Conservation (phyloP, 2,888 invertebrate genomes). For the Ophion obscuratus region DNA sequence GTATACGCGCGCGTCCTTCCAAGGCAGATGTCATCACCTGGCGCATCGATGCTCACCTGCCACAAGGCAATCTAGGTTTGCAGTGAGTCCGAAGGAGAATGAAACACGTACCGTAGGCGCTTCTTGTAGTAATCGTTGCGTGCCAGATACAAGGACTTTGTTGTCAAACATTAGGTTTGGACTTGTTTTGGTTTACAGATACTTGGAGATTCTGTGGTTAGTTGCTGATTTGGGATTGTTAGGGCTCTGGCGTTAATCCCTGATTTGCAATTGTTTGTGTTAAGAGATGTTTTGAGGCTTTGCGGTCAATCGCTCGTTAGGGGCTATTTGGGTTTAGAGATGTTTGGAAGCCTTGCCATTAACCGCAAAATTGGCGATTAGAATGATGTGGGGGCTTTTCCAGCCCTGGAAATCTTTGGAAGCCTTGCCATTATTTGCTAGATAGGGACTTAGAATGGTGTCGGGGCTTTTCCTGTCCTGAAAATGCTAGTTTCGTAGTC, state of each 20-base stretch:
- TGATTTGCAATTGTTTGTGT: not conserved
- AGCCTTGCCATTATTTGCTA: too few species aligned
- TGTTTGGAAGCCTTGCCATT: too few species aligned
- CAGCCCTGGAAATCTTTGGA: too few species aligned
- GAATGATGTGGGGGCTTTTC: too few species aligned
- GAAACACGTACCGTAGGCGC: not conserved
- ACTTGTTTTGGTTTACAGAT: not conserved
- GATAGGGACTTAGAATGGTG: too few species aligned
- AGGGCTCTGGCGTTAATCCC: not conserved
- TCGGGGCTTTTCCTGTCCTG: too few species aligned
- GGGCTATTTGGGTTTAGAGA: not conserved
- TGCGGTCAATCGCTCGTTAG: not conserved
- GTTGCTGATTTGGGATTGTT: not conserved
- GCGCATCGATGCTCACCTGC: not conserved
- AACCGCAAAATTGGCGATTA: too few species aligned
- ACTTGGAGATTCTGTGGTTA: not conserved
- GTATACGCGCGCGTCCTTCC: constrained; percentile 40
- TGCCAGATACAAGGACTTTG: not conserved
- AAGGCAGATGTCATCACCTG: constrained; percentile 7
- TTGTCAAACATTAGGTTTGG: not conserved
- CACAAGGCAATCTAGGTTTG: not conserved
- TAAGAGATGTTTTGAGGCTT: not conserved
- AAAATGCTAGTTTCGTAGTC: too few species aligned
- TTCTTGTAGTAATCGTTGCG: not conserved
- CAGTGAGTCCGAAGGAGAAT: not conserved